Percentiles rank a stretch among this genome's conserved stretches.
Evolutionary conservation across 2,888 invertebrate species (phyloP).

Genomic region (Lasioglossum zephyrum): DNA sequence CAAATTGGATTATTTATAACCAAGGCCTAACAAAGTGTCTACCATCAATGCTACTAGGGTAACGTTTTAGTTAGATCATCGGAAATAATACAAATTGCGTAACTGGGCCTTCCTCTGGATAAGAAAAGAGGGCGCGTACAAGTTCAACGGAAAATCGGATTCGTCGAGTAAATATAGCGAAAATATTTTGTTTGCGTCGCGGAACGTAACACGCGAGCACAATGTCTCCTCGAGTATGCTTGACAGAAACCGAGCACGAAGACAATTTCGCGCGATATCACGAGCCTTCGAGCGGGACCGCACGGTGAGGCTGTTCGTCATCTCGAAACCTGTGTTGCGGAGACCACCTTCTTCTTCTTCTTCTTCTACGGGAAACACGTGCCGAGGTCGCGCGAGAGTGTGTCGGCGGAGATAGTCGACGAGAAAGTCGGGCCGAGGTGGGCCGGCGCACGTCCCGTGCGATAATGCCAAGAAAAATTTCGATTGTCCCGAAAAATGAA

Average conservation of each 20-base stretch:
- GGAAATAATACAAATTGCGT: neutral
- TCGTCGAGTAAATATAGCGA: constrained; percentile 32
- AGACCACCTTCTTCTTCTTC: constrained; percentile 35
- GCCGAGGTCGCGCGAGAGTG: constrained; percentile 27
- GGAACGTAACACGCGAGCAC: constrained; percentile 8
- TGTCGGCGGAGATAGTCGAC: constrained; percentile 38
- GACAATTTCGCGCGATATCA: constrained; percentile 59
- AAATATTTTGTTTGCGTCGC: constrained; percentile 35
- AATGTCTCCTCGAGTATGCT: constrained; percentile 16
- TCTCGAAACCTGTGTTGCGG: constrained; percentile 37
- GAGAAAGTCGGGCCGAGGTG: constrained; percentile 16
- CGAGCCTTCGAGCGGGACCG: constrained; percentile 44
- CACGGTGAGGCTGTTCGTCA: constrained; percentile 60
- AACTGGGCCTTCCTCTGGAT: neutral
- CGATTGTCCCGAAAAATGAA: constrained; percentile 44
- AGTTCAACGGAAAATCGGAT: neutral
- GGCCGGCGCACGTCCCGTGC: constrained; percentile 40
- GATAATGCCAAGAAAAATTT: constrained; percentile 60
- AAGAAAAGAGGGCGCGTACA: neutral
- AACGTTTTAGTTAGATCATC: neutral
- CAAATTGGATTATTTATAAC: too few relatives aligned
- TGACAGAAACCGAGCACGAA: constrained; percentile 43
- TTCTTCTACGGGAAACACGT: constrained; percentile 38
- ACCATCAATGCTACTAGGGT: too few relatives aligned
- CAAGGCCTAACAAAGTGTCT: too few relatives aligned